Conservation (phyloP, 2,113 vertebrate genomes). For the Pardalotus punctatus region DNA sequence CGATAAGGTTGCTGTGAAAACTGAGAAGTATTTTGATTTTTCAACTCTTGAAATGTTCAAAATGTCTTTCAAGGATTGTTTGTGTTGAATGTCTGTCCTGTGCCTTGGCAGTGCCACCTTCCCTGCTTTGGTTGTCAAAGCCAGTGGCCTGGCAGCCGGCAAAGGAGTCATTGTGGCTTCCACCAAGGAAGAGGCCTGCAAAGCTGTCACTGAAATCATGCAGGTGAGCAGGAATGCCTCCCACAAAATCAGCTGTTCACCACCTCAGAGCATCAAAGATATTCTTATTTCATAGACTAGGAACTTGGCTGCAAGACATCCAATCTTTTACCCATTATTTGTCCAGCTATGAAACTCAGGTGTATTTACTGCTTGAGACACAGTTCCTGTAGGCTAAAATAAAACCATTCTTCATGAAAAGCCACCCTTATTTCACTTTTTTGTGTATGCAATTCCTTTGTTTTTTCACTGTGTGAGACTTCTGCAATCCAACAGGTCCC, state of each 20-base stretch:
- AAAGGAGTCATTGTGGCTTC: constrained; percentile 90
- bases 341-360: not conserved
- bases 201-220: constrained; percentile 90
- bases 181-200: constrained; percentile 87
- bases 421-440: not conserved
- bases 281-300: not conserved
- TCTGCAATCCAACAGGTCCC: not conserved
- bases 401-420: not conserved
- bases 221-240: constrained; percentile 72
- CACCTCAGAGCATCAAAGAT: not conserved
- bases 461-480: not conserved
- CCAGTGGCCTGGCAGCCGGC: constrained; percentile 92
- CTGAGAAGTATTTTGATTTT: not conserved
- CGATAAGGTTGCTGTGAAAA: not conserved
- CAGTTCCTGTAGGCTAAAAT: not conserved
- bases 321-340: not conserved
- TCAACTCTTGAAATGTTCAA: not conserved
- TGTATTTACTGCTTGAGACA: not conserved
- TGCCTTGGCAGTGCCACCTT: constrained; percentile 81
- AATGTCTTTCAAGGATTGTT: not conserved
- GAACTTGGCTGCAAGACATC: not conserved
- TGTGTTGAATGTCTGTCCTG: not conserved
- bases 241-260: not conserved
- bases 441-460: not conserved
- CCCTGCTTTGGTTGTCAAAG: constrained; percentile 93